phyloP scores from a whole-genome alignment of 2,888 invertebrate species.

The Idaea biselata region DNA sequence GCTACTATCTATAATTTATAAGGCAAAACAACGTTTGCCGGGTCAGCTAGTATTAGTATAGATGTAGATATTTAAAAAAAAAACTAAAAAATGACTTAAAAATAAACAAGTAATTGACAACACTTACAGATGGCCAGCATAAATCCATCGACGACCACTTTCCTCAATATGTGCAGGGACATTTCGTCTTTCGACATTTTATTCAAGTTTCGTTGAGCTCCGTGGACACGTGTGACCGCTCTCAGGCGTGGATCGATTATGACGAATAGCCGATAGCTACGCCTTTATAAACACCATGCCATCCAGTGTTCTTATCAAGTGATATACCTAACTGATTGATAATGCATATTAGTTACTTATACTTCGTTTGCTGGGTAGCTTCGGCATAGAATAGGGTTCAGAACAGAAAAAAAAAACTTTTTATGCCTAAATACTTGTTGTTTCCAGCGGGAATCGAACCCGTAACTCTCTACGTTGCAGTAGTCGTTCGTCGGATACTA shows the following conservation, averaged over 20 bases:
- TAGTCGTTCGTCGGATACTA: too few species aligned
- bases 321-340: not conserved
- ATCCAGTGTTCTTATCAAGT: not conserved
- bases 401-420: too few species aligned
- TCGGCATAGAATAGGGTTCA: too few species aligned
- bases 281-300: not conserved
- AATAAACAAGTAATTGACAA: conserved; percentile 11
- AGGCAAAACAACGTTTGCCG: too few species aligned
- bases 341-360: not conserved
- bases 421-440: too few species aligned
- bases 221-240: not conserved
- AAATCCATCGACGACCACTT: conserved; percentile 57
- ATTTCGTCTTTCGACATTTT: conserved; percentile 45
- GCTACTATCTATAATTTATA: too few species aligned
- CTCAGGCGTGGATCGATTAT: not conserved
- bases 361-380: too few species aligned
- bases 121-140: conserved; percentile 58
- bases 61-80: too few species aligned
- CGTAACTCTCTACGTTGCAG: too few species aligned
- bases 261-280: not conserved
- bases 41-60: too few species aligned
- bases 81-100: conserved; percentile 4
- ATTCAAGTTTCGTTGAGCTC: not conserved
- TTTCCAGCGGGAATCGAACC: too few species aligned
- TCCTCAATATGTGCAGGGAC: conserved; percentile 49